phyloP scores from a whole-genome alignment of 2,888 invertebrate genomes.

The Metallyticus violacea region DNA sequence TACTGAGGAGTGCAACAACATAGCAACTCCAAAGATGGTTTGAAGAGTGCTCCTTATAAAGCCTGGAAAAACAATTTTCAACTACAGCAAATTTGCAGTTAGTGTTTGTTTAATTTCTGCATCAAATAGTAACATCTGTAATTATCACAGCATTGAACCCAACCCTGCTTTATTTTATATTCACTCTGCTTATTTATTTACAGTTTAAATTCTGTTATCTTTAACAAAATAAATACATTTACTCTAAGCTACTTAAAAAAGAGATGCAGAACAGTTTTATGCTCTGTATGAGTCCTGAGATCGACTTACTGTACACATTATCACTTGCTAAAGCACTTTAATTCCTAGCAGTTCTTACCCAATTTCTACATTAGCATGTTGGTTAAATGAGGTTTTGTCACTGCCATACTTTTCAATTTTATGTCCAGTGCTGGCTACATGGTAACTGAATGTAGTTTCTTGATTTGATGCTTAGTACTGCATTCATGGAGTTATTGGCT shows the following conservation, averaged over 20 bases:
- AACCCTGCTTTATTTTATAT: neutral
- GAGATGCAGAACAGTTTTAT: neutral
- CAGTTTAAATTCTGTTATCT: neutral
- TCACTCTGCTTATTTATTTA: neutral
- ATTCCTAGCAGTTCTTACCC: too few species aligned
- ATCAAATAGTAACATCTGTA: neutral
- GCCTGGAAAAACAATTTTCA: too few species aligned
- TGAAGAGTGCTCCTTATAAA: too few species aligned
- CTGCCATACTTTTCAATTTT: too few species aligned
- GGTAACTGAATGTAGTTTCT: neutral
- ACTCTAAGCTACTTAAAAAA: neutral
- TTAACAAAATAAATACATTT: neutral
- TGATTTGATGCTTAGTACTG: neutral
- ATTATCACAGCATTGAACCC: neutral
- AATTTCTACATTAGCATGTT: too few species aligned
- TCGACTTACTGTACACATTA: neutral
- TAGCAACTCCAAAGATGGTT: too few species aligned
- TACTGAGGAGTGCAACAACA: too few species aligned
- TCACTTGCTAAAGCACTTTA: neutral
- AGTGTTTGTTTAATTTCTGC: neutral
- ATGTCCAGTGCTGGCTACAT: too few species aligned
- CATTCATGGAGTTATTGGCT: neutral
- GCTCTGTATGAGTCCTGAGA: neutral
- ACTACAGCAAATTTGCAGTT: neutral
- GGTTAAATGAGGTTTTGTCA: too few species aligned